A percentile compares a stretch with the other conserved stretches of the same genome.
Conservation (phyloP, 2,888 invertebrate species). For the Philopedon plagiatum region DNA sequence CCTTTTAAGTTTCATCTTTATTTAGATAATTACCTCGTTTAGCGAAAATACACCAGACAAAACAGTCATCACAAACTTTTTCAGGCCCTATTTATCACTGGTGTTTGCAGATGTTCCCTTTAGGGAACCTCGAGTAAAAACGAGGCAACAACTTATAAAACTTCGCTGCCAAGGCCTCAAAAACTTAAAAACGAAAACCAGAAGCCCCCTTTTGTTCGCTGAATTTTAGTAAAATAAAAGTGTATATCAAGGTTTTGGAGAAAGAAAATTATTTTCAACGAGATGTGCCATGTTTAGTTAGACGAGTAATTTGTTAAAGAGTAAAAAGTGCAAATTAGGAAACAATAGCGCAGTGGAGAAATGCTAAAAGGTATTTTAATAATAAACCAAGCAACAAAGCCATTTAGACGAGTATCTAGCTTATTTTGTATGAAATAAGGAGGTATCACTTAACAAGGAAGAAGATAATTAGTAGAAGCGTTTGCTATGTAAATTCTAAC, state of each 20-base stretch:
- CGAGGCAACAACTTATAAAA: conserved; percentile 6
- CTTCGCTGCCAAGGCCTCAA: conserved; percentile 1
- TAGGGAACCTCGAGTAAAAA: conserved; percentile 2
- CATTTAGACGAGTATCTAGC: too few relatives aligned
- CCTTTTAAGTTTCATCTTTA: neutral
- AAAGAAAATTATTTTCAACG: neutral
- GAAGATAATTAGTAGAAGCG: too few relatives aligned
- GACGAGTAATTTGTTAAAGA: conserved; percentile 1
- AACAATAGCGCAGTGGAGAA: neutral
- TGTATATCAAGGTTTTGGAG: neutral
- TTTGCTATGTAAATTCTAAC: too few relatives aligned
- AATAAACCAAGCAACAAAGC: neutral
- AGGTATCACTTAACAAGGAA: too few relatives aligned
- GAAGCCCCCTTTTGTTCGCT: neutral
- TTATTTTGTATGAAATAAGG: too few relatives aligned
- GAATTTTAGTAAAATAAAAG: conserved; percentile 1
- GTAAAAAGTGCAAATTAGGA: neutral
- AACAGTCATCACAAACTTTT: neutral
- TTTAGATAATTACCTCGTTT: neutral
- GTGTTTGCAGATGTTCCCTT: conserved; percentile 2
- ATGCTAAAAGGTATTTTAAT: neutral
- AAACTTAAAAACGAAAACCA: conserved; percentile 12
- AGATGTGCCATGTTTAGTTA: conserved; percentile 1
- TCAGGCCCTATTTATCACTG: neutral
- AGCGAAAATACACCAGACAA: neutral